Percentiles rank a stretch among this genome's conserved stretches.
These are phyloP conservation scores for Macropus fuliginosus DNA, from an alignment of 2,797 vertebrate genomes.

Conservation along the genomic window DNA sequence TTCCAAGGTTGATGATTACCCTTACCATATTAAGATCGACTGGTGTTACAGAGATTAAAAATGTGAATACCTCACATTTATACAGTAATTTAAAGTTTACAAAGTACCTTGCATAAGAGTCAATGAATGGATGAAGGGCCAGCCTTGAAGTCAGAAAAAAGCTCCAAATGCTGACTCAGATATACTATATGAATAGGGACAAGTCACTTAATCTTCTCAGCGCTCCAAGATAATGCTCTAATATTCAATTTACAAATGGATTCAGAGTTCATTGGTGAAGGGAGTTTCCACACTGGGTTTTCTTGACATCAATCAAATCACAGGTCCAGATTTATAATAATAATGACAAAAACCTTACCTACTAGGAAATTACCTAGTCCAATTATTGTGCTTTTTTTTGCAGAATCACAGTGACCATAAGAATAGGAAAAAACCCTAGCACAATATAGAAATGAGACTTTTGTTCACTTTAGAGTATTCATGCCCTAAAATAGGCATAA, in stretches of 20 bases:
- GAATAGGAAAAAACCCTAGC: conserved; percentile 26
- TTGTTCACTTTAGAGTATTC: conserved; percentile 40
- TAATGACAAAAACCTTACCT: background rate
- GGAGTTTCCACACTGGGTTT: background rate
- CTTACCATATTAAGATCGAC: conserved; percentile 33
- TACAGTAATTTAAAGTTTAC: background rate
- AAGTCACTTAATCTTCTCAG: background rate
- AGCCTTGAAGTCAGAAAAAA: background rate
- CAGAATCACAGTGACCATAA: background rate
- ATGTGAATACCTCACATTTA: background rate
- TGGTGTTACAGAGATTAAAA: conserved; percentile 26
- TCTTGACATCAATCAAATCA: background rate
- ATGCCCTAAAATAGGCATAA: background rate
- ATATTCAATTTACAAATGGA: background rate
- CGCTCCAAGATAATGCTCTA: background rate
- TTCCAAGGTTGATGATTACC: conserved; percentile 34
- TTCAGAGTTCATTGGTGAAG: background rate
- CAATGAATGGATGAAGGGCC: background rate
- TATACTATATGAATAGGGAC: background rate
- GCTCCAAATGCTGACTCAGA: background rate
- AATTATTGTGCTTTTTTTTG: conserved; percentile 3
- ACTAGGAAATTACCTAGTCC: background rate
- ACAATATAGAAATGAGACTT: conserved; percentile 17
- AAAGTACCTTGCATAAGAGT: background rate
- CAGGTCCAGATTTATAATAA: background rate